Evolutionary conservation across 2,888 invertebrate species (phyloP).

Genomic region (Troilus luridus): DNA sequence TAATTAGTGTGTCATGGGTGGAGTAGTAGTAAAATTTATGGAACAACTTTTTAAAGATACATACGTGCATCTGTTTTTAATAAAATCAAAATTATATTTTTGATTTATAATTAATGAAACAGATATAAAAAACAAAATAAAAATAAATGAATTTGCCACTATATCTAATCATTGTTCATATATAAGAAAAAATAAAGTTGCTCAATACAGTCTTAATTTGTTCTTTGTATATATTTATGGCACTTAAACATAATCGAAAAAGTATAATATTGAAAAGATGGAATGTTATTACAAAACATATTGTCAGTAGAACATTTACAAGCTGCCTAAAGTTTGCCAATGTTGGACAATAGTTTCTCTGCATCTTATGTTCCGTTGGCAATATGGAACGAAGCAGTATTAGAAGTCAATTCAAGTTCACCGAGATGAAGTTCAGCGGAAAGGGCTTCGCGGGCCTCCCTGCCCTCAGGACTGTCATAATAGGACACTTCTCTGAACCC

Average conservation of each 20-base stretch:
- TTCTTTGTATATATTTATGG: constrained; percentile 10
- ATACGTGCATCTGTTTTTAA: neutral
- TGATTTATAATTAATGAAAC: neutral
- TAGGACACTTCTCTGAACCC: constrained; percentile 76
- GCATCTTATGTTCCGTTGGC: neutral
- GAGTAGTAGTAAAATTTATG: neutral
- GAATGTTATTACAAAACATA: neutral
- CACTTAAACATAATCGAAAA: neutral
- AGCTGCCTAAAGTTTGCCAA: neutral
- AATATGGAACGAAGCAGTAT: constrained; percentile 1
- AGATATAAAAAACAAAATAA: neutral
- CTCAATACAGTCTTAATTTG: neutral
- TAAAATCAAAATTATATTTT: neutral
- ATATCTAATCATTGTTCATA: neutral
- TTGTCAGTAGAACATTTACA: neutral
- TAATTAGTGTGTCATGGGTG: neutral
- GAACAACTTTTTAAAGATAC: neutral
- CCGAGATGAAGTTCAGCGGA: constrained; percentile 6
- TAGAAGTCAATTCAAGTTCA: neutral
- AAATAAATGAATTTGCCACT: neutral
- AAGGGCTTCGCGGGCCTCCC: constrained; percentile 55
- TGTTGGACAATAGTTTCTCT: neutral
- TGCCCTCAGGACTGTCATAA: constrained; percentile 68
- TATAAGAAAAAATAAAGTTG: neutral
- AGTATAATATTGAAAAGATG: neutral